Evolutionary conservation across 2,113 vertebrate genomes (phyloP).

Genomic region (Pipa parva): DNA sequence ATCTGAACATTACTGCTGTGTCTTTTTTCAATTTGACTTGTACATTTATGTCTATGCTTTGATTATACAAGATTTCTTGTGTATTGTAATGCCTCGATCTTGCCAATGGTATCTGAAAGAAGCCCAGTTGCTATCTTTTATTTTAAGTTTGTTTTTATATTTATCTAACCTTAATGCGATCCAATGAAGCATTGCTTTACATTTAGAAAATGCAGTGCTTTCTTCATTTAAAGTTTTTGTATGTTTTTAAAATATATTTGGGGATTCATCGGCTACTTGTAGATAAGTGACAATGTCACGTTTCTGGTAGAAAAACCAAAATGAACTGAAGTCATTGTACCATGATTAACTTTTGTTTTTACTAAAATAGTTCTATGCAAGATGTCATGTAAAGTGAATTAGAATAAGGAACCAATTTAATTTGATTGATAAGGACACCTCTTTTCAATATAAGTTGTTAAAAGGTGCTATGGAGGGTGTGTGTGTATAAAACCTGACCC

Average conservation of each 20-base stretch:
- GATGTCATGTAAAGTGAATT: background rate
- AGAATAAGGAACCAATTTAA: background rate
- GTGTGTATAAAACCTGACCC: too few relatives aligned
- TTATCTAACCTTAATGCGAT: background rate
- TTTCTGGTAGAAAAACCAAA: too few relatives aligned
- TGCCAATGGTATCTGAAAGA: background rate
- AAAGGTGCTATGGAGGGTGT: too few relatives aligned
- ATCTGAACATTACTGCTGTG: background rate
- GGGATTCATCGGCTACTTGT: too few relatives aligned
- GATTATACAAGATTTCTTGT: background rate
- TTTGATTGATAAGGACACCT: too few relatives aligned
- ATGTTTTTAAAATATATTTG: too few relatives aligned
- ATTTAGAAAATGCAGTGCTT: too few relatives aligned
- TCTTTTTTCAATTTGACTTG: background rate
- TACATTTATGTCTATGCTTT: background rate
- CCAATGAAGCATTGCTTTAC: too few relatives aligned
- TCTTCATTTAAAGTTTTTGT: too few relatives aligned
- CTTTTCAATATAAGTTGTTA: too few relatives aligned
- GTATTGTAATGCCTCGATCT: background rate
- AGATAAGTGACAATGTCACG: too few relatives aligned
- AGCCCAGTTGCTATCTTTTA: background rate
- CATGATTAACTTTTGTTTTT: background rate
- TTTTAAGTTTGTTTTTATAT: background rate
- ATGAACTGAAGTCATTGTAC: background rate
- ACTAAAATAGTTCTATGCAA: slow-evolving; percentile 1